phyloP scores from a whole-genome alignment of 2,797 vertebrate species.

The Rhincodon typus region DNA sequence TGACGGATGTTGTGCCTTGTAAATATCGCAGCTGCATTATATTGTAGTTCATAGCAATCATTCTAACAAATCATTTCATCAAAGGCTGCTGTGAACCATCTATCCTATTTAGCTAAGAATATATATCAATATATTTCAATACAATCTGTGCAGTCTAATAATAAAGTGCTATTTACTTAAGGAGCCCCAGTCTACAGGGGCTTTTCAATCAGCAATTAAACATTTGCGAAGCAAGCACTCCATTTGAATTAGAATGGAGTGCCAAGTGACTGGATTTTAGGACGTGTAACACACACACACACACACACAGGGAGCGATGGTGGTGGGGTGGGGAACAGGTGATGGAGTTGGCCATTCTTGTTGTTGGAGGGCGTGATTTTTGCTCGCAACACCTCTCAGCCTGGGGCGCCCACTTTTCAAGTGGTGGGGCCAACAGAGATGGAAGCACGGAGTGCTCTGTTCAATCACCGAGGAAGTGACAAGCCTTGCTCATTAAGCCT shows the following conservation, averaged over 20 bases:
- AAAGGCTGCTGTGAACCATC: constrained; percentile 11
- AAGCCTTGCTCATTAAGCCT: constrained; percentile 96
- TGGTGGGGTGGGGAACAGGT: too few relatives aligned
- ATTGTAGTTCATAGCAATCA: constrained; percentile 30
- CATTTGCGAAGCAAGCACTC: neutral
- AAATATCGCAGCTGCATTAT: constrained; percentile 3
- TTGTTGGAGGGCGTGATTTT: constrained; percentile 56
- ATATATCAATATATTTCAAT: constrained; percentile 12
- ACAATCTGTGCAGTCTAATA: neutral
- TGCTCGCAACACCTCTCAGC: constrained; percentile 61
- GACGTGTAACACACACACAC: too few relatives aligned
- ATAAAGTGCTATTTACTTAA: neutral
- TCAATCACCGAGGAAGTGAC: constrained; percentile 92
- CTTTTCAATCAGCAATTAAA: neutral
- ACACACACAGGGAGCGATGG: too few relatives aligned
- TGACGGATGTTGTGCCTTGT: neutral
- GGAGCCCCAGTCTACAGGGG: neutral
- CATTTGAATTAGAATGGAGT: neutral
- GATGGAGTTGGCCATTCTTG: constrained; percentile 59
- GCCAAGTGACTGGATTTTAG: too few relatives aligned
- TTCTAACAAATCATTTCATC: constrained; percentile 32
- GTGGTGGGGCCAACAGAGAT: constrained; percentile 72
- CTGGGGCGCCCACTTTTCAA: constrained; percentile 81
- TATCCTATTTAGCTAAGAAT: constrained; percentile 29
- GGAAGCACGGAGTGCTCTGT: constrained; percentile 72